phyloP scores from a whole-genome alignment of 2,113 vertebrate genomes.

The Ctenomys sociabilis region DNA sequence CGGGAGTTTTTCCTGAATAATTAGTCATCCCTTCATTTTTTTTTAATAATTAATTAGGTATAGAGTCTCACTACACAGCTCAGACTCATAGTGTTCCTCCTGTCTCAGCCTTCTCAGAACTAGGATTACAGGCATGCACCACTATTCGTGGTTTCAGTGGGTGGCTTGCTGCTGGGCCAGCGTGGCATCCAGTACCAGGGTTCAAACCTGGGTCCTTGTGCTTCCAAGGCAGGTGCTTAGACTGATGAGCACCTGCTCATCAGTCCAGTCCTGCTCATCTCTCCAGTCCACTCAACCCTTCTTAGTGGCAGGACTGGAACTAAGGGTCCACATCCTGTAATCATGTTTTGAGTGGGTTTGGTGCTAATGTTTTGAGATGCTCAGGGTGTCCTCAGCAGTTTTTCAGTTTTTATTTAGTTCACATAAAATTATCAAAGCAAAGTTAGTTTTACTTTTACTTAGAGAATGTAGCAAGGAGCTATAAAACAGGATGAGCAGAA shows the following conservation, averaged over 20 bases:
- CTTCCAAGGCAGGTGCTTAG: no score
- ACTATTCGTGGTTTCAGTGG: no score
- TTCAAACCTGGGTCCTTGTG: no score
- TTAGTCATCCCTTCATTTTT: background rate
- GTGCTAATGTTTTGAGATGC: background rate
- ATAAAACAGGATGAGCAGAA: background rate
- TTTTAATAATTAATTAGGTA: no score
- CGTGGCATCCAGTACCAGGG: no score
- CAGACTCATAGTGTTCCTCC: no score
- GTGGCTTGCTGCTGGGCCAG: no score
- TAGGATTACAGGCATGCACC: no score
- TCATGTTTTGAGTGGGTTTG: background rate
- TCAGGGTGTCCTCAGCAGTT: background rate
- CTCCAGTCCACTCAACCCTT: background rate
- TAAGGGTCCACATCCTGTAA: background rate
- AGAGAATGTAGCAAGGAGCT: conserved; percentile 10
- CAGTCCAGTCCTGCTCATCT: no score
- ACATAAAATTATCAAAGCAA: background rate
- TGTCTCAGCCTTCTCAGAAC: no score
- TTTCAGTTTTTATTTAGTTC: background rate
- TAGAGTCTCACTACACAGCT: no score
- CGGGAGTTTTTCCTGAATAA: background rate
- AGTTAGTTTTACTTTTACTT: conserved; percentile 52
- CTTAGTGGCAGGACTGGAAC: background rate
- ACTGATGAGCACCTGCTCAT: no score